phyloP scores from a whole-genome alignment of 2,888 invertebrate species.

The Dendrolimus pini region DNA sequence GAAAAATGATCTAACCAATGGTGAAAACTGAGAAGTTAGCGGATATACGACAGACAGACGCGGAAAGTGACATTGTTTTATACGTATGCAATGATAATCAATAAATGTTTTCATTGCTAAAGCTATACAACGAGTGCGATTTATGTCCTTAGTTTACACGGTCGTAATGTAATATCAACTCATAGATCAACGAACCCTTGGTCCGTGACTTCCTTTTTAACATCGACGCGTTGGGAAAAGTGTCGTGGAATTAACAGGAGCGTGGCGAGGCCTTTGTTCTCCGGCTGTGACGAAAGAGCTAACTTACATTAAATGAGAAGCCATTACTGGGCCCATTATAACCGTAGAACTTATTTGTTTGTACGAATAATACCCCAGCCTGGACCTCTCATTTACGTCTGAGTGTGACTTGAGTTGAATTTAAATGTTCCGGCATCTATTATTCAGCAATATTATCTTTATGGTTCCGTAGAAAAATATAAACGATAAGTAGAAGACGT shows the following conservation, averaged over 20 bases:
- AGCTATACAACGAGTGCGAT: no score
- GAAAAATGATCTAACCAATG: no score
- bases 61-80: no score
- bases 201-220: conserved; percentile 73
- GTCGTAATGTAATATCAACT: no score
- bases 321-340: conserved; percentile 41
- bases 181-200: conserved; percentile 40
- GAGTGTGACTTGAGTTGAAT: neutral
- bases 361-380: conserved; percentile 22
- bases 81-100: no score
- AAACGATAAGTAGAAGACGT: no score
- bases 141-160: no score
- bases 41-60: no score
- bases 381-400: neutral
- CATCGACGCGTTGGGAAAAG: conserved; percentile 53
- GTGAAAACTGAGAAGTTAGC: no score
- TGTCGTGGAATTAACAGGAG: conserved; percentile 58
- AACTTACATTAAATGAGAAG: conserved; percentile 30
- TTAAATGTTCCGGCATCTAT: neutral
- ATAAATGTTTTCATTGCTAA: no score
- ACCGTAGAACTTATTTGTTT: conserved; percentile 47
- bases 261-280: conserved; percentile 59
- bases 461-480: no score
- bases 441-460: no score
- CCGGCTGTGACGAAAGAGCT: conserved; percentile 40